Evolutionary conservation across 2,797 vertebrate species (phyloP).

Genomic region (Petrocephalus sullivani): DNA sequence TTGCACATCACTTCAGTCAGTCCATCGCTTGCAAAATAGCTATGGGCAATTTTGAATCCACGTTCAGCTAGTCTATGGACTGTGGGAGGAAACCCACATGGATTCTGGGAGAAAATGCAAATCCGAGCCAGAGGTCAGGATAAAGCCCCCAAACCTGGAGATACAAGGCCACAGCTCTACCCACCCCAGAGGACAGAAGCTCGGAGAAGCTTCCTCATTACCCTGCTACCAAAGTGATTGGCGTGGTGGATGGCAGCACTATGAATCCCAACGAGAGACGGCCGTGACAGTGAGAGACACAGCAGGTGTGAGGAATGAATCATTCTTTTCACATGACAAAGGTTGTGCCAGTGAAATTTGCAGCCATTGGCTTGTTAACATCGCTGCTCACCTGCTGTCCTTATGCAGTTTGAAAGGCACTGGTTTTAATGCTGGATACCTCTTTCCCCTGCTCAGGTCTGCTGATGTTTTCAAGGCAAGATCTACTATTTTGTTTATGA

Average conservation of each 20-base stretch:
- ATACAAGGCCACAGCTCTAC: neutral
- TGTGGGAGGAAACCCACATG: neutral
- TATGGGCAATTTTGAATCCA: neutral
- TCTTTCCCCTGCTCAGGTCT: neutral
- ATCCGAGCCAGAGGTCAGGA: neutral
- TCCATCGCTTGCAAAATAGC: neutral
- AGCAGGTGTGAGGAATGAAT: slow-evolving; percentile 10
- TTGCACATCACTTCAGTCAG: neutral
- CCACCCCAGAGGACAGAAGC: neutral
- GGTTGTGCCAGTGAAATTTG: neutral
- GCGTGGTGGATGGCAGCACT: neutral
- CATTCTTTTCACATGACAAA: neutral
- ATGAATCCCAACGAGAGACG: neutral
- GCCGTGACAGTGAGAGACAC: neutral
- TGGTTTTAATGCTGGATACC: neutral
- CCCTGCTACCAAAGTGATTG: neutral
- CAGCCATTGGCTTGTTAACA: neutral
- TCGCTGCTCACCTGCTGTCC: neutral
- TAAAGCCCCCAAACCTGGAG: neutral
- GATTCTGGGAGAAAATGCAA: neutral
- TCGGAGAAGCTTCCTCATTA: neutral
- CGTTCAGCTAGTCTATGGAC: neutral
- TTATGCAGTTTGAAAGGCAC: neutral
- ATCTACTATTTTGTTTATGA: neutral
- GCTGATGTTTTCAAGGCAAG: neutral